Percentiles rank a stretch among this genome's conserved stretches.
Conservation (phyloP, 2,888 invertebrate genomes). For the Brenthis daphne region DNA sequence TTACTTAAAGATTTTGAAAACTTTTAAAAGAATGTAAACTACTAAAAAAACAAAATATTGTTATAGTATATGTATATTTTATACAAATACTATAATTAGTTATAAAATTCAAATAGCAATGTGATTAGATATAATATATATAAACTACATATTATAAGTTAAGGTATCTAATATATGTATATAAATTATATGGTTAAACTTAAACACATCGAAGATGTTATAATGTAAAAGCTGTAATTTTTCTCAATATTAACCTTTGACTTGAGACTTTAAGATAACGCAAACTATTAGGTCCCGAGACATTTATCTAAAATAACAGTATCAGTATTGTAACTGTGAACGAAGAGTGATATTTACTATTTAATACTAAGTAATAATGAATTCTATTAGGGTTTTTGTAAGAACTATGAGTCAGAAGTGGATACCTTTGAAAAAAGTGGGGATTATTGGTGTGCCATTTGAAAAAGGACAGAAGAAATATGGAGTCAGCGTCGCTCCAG, state of each 20-base stretch:
- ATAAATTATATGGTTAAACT: too few species aligned
- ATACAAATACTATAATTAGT: too few species aligned
- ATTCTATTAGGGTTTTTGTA: slow-evolving; percentile 59
- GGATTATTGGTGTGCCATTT: slow-evolving; percentile 91
- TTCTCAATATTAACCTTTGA: slow-evolving; percentile 34
- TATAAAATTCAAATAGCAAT: too few species aligned
- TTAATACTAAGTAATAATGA: slow-evolving; percentile 53
- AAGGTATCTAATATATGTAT: too few species aligned
- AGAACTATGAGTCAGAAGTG: slow-evolving; percentile 66
- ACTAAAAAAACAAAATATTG: too few species aligned
- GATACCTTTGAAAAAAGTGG: slow-evolving; percentile 79
- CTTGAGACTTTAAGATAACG: slow-evolving; percentile 24
- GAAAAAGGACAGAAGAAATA: slow-evolving; percentile 88
- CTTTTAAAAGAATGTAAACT: too few species aligned
- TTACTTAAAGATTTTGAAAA: too few species aligned
- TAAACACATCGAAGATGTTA: too few species aligned
- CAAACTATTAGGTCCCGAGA: slow-evolving; percentile 20
- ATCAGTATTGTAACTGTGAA: slow-evolving; percentile 2
- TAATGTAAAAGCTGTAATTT: too few species aligned
- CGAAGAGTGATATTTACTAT: slow-evolving; percentile 11
- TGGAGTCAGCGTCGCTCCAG: slow-evolving; percentile 88
- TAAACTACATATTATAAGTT: too few species aligned
- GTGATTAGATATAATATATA: too few species aligned
- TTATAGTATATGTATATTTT: too few species aligned
- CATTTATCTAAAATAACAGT: slow-evolving; percentile 28